These are phyloP conservation scores for Daphoenositta chrysoptera DNA, from an alignment of 2,113 vertebrate species.

Conservation along the genomic window DNA sequence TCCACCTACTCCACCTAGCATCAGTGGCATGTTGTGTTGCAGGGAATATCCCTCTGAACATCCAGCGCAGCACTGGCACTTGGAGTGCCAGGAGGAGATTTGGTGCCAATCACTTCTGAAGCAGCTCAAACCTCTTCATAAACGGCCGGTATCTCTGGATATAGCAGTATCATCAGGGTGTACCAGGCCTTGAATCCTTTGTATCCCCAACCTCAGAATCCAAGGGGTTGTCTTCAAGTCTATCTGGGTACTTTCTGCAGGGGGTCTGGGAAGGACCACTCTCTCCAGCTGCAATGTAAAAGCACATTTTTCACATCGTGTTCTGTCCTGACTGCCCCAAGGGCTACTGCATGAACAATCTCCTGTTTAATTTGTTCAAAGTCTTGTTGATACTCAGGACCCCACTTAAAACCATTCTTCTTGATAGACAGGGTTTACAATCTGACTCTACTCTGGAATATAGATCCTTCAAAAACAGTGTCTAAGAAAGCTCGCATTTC, in stretches of 20 bases:
- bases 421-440: neutral
- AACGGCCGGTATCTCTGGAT: neutral
- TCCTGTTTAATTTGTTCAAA: neutral
- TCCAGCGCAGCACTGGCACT: too few species aligned
- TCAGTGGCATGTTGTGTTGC: neutral
- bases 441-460: neutral
- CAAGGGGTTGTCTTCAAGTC: neutral
- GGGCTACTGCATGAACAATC: neutral
- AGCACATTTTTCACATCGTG: neutral
- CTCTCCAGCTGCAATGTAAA: neutral
- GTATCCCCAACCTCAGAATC: neutral
- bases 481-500: neutral
- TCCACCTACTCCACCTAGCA: neutral
- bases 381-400: neutral
- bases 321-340: neutral
- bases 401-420: neutral
- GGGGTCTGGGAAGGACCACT: neutral
- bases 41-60: neutral
- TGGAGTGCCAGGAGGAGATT: neutral
- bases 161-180: neutral
- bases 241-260: neutral
- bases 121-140: neutral
- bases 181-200: neutral
- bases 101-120: neutral
- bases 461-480: neutral